Evolutionary conservation across 2,888 invertebrate species (phyloP).

Genomic region (Bibio marci): DNA sequence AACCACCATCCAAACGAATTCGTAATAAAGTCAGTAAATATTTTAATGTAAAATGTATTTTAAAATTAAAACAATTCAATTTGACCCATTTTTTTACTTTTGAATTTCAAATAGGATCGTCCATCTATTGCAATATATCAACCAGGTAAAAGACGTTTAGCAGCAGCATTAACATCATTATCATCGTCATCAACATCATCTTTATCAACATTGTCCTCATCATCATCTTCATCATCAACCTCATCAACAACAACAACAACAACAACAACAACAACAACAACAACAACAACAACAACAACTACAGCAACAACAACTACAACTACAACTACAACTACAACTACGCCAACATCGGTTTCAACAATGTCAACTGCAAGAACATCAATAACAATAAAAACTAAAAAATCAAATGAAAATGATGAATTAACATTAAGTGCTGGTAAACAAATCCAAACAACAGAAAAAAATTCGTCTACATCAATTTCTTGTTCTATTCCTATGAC

Average conservation of each 20-base stretch:
- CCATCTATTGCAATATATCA: constrained; percentile 81
- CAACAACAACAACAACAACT: background rate
- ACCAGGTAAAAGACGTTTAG: constrained; percentile 43
- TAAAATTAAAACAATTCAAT: no score
- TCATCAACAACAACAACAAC: no score
- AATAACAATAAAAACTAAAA: background rate
- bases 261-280: background rate
- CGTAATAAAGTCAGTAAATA: constrained; percentile 21
- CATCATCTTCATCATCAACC: no score
- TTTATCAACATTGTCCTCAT: no score
- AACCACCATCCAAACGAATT: constrained; percentile 14
- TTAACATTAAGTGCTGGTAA: background rate
- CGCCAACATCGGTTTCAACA: no score
- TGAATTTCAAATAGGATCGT: constrained; percentile 51
- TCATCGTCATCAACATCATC: no score
- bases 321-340: no score
- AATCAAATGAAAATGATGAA: background rate
- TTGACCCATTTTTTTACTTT: no score
- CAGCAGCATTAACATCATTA: constrained; percentile 4
- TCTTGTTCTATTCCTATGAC: background rate
- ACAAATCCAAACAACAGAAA: background rate
- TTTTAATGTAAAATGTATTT: no score
- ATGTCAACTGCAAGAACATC: background rate
- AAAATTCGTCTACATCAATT: background rate
- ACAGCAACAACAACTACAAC: no score